Evolutionary conservation across 2,113 vertebrate genomes (phyloP).

Genomic region (Periophthalmodon schlosseri): DNA sequence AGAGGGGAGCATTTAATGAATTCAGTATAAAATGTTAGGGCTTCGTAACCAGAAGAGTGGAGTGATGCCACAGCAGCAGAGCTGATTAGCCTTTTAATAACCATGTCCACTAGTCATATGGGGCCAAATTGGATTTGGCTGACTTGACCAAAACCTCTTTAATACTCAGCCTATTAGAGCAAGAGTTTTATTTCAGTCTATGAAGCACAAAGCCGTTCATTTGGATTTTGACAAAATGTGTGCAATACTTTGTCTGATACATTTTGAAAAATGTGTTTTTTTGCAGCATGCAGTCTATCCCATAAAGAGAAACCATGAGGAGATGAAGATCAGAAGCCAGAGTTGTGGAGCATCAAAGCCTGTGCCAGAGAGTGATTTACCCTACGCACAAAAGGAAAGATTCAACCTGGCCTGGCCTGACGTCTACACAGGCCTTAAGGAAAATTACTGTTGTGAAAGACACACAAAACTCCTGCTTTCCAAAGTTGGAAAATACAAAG

Average conservation of each 20-base stretch:
- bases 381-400: constrained; percentile 31
- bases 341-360: not conserved
- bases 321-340: constrained; percentile 33
- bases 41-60: constrained; percentile 25
- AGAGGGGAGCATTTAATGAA: constrained; percentile 49
- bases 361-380: constrained; percentile 40
- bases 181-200: constrained; percentile 63
- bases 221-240: constrained; percentile 6
- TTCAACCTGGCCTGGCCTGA: constrained; percentile 46
- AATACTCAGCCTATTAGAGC: constrained; percentile 68
- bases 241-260: constrained; percentile 12
- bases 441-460: constrained; percentile 34
- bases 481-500: constrained; percentile 54
- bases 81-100: constrained; percentile 70
- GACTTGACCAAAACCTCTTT: constrained; percentile 73
- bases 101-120: constrained; percentile 63
- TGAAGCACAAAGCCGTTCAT: constrained; percentile 38
- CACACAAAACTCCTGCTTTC: constrained; percentile 38
- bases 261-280: constrained; percentile 26
- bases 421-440: constrained; percentile 14
- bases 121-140: constrained; percentile 71
- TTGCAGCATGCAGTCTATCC: constrained; percentile 63
- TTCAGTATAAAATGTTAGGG: constrained; percentile 54
- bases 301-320: constrained; percentile 58
- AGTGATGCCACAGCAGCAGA: constrained; percentile 51